Conservation (phyloP, 2,888 invertebrate species). For the Hoplodrina blanda region DNA sequence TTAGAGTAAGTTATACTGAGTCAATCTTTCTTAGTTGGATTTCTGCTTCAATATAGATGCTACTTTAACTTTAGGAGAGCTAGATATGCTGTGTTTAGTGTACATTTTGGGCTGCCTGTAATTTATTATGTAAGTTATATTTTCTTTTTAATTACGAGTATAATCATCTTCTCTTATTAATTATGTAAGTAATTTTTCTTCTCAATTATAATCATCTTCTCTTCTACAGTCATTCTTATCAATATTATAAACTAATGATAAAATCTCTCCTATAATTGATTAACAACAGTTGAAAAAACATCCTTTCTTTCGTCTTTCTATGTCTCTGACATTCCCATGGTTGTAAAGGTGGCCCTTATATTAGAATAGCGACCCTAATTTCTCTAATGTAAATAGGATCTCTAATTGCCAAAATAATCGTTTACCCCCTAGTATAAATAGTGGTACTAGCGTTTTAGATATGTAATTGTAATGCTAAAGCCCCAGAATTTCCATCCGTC, state of each 20-base stretch:
- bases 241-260: no score
- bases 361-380: conserved; percentile 54
- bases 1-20: conserved; percentile 53
- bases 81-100: conserved; percentile 70
- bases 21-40: conserved; percentile 46
- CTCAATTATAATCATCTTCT: no score
- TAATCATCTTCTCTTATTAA: not conserved
- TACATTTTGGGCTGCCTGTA: conserved; percentile 58
- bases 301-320: not conserved
- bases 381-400: conserved; percentile 67
- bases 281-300: not conserved
- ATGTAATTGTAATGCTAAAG: conserved; percentile 87
- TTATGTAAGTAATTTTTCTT: no score
- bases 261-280: no score
- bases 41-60: conserved; percentile 64
- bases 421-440: conserved; percentile 66
- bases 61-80: conserved; percentile 71
- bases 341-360: conserved; percentile 52
- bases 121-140: no score
- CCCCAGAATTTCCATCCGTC: conserved; percentile 91
- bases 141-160: not conserved
- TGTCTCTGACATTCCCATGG: not conserved
- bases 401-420: conserved; percentile 75
- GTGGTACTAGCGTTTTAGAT: conserved; percentile 71
- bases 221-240: no score